phyloP scores from a whole-genome alignment of 2,113 vertebrate species.

The Theropithecus gelada region DNA sequence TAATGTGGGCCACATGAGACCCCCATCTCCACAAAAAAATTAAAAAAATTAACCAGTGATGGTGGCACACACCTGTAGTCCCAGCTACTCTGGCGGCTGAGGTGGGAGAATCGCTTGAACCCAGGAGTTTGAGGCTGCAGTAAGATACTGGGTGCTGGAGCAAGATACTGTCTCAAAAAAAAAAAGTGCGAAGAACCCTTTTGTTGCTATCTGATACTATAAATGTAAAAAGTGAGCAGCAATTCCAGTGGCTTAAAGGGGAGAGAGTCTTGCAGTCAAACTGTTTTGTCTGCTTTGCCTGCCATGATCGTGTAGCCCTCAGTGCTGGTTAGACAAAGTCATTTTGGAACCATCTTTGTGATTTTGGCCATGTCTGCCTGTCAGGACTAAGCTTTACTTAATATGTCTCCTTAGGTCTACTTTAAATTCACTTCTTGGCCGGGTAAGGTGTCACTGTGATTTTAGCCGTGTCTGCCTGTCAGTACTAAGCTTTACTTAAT shows the following conservation, averaged over 20 bases:
- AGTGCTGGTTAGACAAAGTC: not conserved
- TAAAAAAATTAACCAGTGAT: no score
- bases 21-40: no score
- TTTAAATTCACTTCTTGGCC: not conserved
- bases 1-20: no score
- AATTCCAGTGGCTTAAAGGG: not conserved
- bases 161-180: no score
- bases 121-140: no score
- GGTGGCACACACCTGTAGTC: no score
- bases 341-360: not conserved
- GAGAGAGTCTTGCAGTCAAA: not conserved
- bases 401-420: not conserved
- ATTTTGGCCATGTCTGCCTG: not conserved
- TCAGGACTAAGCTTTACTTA: not conserved
- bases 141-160: no score
- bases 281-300: not conserved
- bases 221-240: not conserved
- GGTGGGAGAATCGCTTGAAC: no score
- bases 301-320: not conserved
- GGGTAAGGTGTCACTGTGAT: not conserved
- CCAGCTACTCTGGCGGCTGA: no score
- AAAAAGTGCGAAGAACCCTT: not conserved
- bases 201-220: not conserved
- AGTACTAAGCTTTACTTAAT: not conserved
- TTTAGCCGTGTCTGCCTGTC: not conserved